Evolutionary conservation across 2,888 invertebrate species (phyloP), one percentile per base, ranked within the genome.

Genomic region (Ichneumoninae sp.): DNA sequence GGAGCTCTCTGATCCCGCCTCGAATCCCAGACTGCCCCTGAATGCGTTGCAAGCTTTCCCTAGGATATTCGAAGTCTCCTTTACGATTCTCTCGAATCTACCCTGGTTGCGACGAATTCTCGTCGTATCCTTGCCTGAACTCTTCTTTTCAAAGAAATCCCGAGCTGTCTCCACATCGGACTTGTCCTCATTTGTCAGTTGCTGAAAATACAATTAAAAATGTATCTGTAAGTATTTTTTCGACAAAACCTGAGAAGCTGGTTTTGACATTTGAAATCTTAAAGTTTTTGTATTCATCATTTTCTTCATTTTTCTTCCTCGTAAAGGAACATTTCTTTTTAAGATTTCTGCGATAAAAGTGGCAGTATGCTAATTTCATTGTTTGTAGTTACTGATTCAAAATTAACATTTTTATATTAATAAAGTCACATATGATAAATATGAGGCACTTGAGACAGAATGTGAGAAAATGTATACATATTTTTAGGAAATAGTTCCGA

Each of bases 1-100:
- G 0, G 93, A 93, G 82, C 93, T 93, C 52, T 93, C 93, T 3
- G 93, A 93, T 82, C 91, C 90, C 40, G 92, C 92, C 82, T 93
- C 93, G 83, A 93, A 93, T 1, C 93, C 93, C 10, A 93, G 84
- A 65, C 91, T 93, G 0, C 91, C 93, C 75, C 92, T 91, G 1
- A 92, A 93, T 2, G 74, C 92, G 83, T 84, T 93, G 82, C 93
- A 92, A 3, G 93, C 92, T 84, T 93, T 93, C 1, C 91, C 93
- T 4, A 93, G 83, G 4, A 93, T 93, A 68, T 80, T 92, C 5
- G 93, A 91, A 19, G 93, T 93, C 68, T 91, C 93, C 80, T 93
- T 93, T 0, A 93, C 91, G 66, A 93, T 93, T 65, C 91, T 90
- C 76, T 91, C 92, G 60, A 93, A 91, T 84, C 91, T 89, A 3